These are phyloP conservation scores for Drosophila subpulchrella DNA, from an alignment of 1,140 invertebrate genomes.

Conservation along the genomic window DNA sequence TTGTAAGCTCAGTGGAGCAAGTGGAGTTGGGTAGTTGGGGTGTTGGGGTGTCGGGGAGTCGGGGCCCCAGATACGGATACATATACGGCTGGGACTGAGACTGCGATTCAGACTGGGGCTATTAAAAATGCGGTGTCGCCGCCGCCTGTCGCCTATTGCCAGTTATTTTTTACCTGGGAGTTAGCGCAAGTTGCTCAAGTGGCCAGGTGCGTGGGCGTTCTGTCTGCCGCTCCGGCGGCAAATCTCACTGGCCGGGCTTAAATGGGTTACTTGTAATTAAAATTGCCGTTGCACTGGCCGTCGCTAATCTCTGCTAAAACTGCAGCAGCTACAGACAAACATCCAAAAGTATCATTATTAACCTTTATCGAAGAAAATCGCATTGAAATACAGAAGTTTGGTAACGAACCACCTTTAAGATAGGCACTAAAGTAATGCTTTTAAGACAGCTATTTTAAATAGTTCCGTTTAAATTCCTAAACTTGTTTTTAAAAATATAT, in stretches of 20 bases:
- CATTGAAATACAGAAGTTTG: background rate
- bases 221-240: slow-evolving; percentile 60
- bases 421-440: no score
- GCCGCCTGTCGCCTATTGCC: slow-evolving; percentile 46
- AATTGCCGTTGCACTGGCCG: slow-evolving; percentile 42
- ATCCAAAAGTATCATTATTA: no score
- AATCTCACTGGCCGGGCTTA: slow-evolving; percentile 18
- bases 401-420: background rate
- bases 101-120: slow-evolving; percentile 26
- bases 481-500: no score
- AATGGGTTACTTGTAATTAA: slow-evolving; percentile 72
- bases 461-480: no score
- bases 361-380: background rate
- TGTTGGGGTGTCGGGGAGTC: background rate
- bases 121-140: slow-evolving; percentile 56
- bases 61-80: slow-evolving; percentile 14
- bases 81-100: slow-evolving; percentile 3
- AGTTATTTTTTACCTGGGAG: slow-evolving; percentile 32
- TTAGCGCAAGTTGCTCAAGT: slow-evolving; percentile 37
- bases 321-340: slow-evolving; percentile 22
- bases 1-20: slow-evolving; percentile 42
- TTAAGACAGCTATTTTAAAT: no score
- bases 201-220: slow-evolving; percentile 63
- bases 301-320: slow-evolving; percentile 58
- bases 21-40: background rate